A percentile compares a stretch with the other conserved stretches of the same genome.
Evolutionary conservation across 2,113 vertebrate genomes (phyloP).

Genomic region (Tursiops truncatus): DNA sequence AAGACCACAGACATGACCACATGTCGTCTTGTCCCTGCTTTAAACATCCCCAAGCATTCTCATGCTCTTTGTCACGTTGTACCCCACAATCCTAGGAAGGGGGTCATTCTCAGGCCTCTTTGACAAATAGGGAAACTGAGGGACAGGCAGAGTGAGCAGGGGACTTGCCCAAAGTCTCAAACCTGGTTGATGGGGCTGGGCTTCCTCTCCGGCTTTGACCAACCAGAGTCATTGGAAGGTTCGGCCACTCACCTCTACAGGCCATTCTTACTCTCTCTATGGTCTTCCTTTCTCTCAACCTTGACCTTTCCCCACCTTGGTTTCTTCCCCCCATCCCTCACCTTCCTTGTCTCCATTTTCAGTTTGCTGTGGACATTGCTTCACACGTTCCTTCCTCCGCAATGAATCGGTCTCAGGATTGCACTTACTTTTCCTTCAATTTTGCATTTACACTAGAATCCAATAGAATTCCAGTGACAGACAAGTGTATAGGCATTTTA

Average conservation of each 20-base stretch:
- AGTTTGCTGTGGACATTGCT: not conserved
- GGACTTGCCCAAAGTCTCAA: not conserved
- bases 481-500: not conserved
- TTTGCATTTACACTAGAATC: not conserved
- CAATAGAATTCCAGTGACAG: not conserved
- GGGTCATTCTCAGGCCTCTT: not conserved
- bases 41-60: not conserved
- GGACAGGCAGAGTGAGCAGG: not conserved
- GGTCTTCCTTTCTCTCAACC: not conserved
- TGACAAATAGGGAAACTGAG: not conserved
- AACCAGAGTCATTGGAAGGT: fast-evolving
- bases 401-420: not conserved
- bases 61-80: not conserved
- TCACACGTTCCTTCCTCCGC: not conserved
- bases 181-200: not conserved
- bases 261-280: not conserved
- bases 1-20: fast-evolving
- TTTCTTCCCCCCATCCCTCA: not conserved
- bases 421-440: not conserved
- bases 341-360: not conserved
- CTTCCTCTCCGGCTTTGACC: not conserved
- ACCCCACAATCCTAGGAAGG: fast-evolving
- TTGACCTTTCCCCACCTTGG: not conserved
- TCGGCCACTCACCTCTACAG: not conserved
- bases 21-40: not conserved